Conservation (phyloP, 2,888 invertebrate genomes). For the Ganaspis brasiliensis region DNA sequence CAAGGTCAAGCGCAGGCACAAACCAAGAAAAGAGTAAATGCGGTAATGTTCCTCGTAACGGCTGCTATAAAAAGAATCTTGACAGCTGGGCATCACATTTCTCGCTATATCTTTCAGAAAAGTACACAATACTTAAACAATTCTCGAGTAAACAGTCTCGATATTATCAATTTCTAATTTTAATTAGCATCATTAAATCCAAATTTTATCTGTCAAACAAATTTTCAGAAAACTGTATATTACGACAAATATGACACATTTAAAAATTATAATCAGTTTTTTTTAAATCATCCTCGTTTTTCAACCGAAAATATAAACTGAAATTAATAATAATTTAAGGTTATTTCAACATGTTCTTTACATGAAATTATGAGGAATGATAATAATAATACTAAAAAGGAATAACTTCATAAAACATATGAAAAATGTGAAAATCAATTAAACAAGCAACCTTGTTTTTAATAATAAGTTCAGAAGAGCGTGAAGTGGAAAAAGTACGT, state of each 20-base stretch:
- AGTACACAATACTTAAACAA: neutral
- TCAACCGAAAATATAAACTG: too few relatives aligned
- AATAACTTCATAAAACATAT: too few relatives aligned
- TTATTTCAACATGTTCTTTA: too few relatives aligned
- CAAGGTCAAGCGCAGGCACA: slow-evolving; percentile 34
- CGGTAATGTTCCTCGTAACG: slow-evolving; percentile 33
- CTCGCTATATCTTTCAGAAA: slow-evolving; percentile 3
- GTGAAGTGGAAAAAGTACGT: slow-evolving; percentile 24
- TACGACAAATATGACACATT: neutral
- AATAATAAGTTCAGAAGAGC: neutral
- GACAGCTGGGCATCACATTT: slow-evolving; percentile 33
- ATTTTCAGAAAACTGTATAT: neutral
- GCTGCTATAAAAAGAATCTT: slow-evolving; percentile 37
- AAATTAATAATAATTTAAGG: too few relatives aligned
- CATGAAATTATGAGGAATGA: too few relatives aligned
- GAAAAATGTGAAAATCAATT: neutral
- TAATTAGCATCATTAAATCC: neutral
- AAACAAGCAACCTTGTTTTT: neutral
- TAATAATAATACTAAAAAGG: too few relatives aligned
- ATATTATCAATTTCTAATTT: neutral
- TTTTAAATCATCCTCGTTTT: too few relatives aligned
- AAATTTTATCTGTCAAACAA: neutral
- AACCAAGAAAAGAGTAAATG: slow-evolving; percentile 40
- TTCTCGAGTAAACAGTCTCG: neutral
- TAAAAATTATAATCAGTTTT: neutral